phyloP scores from a whole-genome alignment of 1,140 invertebrate genomes.

The Aphis craccivora region DNA sequence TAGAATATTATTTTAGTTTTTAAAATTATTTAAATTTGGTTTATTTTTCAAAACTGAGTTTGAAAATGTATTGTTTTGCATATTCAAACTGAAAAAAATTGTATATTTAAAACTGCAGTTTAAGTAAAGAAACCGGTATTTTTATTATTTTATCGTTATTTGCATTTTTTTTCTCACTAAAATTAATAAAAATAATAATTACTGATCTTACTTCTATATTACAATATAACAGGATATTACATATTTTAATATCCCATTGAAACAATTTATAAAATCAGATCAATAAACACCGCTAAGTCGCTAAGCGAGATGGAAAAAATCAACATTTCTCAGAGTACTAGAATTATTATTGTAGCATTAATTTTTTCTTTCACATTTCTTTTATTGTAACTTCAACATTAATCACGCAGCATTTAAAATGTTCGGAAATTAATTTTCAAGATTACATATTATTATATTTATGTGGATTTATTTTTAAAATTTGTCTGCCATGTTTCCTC shows the following conservation, averaged over 20 bases:
- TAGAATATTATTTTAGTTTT: background rate
- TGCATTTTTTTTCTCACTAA: background rate
- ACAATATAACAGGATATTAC: background rate
- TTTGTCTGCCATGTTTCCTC: constrained; percentile 1
- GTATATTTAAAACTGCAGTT: background rate
- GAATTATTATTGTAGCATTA: background rate
- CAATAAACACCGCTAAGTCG: background rate
- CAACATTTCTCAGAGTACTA: background rate
- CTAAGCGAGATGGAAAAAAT: constrained; percentile 1
- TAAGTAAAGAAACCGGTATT: background rate
- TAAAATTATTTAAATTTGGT: background rate
- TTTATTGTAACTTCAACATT: background rate
- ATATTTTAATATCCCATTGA: background rate
- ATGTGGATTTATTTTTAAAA: background rate
- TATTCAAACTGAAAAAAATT: background rate
- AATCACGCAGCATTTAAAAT: background rate
- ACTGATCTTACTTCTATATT: background rate
- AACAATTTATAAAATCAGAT: background rate
- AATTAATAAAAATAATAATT: background rate
- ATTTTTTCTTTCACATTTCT: background rate
- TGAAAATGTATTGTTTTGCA: background rate
- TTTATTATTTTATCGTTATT: background rate
- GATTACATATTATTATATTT: background rate
- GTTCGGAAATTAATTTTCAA: constrained; percentile 12
- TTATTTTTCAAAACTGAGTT: background rate